Evolutionary conservation across 2,888 invertebrate species (phyloP), one percentile per base, ranked within the genome.

Genomic region (Orchesellides sinensis): DNA sequence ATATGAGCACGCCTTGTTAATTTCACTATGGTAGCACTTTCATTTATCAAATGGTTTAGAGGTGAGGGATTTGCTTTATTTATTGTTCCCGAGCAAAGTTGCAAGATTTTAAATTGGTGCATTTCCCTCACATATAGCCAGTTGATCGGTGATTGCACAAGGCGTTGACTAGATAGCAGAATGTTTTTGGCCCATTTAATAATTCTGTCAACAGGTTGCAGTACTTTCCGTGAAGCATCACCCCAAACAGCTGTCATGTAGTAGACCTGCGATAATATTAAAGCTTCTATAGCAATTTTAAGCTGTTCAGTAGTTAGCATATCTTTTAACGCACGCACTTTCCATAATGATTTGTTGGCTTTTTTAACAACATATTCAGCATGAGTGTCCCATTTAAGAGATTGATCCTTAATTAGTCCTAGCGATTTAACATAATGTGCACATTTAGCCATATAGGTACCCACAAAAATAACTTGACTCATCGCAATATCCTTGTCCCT

Each of bases 181-280:
- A 69, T 17, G 2, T 52, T 29, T 32, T 29, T 29, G 12, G 52
- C 49, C 29, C 17, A 4, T 27, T 52, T 69, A 12, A 69, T 17
- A 4, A 69, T 69, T 52, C 54, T 69, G 52, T 69, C 14, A 12
- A 69, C 21, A n/a, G 29, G 8, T 19, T 21, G 27, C 3, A 32
- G 17, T 2, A 32, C 1, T 3, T 23, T 27, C 14, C 17, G 29
- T 0, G 1, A 14, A 17, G 29, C 27, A 0, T 29, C 21, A 2
- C 69, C 69, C 69, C 69, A 69, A 12, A 69, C 19, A 12, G 14
- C 8, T 6, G 25, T 4, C 69, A 69, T 69, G 54, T 69, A 69
- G 12, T 52, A 52, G 0, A 69, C 6, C 19, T 69, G 27, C 0
- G 69, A 69, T 1, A 69, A 12, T 1, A 69, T 3, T 1, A 69